Conservation (phyloP, 2,797 vertebrate species). For the Enteromius trimaculatus region DNA sequence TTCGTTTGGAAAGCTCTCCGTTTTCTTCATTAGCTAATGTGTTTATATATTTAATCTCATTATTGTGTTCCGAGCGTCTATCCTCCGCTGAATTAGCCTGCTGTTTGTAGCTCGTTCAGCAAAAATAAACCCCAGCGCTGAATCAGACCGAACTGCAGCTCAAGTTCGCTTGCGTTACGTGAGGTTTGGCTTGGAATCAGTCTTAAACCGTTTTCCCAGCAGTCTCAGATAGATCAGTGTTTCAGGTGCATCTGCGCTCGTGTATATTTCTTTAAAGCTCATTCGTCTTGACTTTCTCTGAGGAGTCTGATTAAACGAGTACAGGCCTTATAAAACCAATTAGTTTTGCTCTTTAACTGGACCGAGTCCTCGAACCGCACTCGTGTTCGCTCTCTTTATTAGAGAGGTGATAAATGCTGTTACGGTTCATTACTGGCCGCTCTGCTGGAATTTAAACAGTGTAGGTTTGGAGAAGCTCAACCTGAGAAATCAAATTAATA, state of each 20-base stretch:
- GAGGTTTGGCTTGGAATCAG: slow-evolving; percentile 46
- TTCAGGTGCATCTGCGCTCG: background rate
- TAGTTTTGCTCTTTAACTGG: background rate
- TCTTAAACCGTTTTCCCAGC: slow-evolving; percentile 39
- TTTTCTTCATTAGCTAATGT: slow-evolving; percentile 71
- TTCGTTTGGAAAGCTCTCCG: slow-evolving; percentile 67
- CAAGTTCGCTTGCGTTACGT: slow-evolving; percentile 41
- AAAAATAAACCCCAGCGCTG: slow-evolving; percentile 63
- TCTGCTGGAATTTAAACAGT: background rate
- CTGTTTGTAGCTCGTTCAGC: slow-evolving; percentile 61
- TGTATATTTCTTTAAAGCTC: background rate
- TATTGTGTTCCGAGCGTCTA: slow-evolving; percentile 63
- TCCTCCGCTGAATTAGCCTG: slow-evolving; percentile 41
- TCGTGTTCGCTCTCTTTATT: background rate
- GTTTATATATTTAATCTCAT: slow-evolving; percentile 74
- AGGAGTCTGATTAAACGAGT: background rate
- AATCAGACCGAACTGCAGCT: slow-evolving; percentile 53
- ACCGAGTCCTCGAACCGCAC: background rate
- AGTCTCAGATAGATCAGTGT: background rate
- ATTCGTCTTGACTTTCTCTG: background rate
- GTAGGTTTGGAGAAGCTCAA: background rate
- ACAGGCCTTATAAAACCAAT: slow-evolving; percentile 12
- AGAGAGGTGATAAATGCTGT: background rate
- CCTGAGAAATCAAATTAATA: background rate
- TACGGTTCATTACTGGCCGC: background rate